phyloP scores from a whole-genome alignment of 1,140 invertebrate genomes.

The Pseudomyrmex cubaensis region DNA sequence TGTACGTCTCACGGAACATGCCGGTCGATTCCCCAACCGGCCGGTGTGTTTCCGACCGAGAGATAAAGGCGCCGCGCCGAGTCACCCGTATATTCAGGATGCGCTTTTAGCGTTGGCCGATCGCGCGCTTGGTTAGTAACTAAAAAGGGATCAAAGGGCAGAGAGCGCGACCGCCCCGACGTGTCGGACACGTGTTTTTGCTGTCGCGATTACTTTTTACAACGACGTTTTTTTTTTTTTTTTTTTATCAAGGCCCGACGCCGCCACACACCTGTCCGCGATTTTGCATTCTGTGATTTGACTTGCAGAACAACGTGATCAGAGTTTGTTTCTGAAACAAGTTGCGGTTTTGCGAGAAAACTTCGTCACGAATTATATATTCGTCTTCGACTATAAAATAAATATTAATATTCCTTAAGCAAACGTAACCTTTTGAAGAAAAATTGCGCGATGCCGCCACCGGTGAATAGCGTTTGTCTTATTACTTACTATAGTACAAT shows the following conservation, averaged over 20 bases:
- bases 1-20: slow-evolving; percentile 38
- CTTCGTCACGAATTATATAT: background rate
- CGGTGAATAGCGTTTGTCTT: background rate
- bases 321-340: background rate
- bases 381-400: background rate
- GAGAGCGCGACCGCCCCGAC: slow-evolving; percentile 36
- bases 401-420: background rate
- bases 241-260: background rate
- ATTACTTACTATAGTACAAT: background rate
- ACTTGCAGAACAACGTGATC: background rate
- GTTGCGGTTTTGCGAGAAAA: background rate
- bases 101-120: slow-evolving; percentile 57
- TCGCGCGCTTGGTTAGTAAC: slow-evolving; percentile 51
- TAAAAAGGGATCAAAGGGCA: slow-evolving; percentile 64
- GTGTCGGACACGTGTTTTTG: slow-evolving; percentile 47
- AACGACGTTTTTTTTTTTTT: slow-evolving; percentile 7
- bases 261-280: background rate
- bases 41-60: slow-evolving; percentile 35
- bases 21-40: slow-evolving; percentile 31
- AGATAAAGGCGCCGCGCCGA: slow-evolving; percentile 59
- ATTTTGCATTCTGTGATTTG: slow-evolving; percentile 11
- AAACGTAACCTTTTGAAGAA: background rate
- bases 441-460: background rate
- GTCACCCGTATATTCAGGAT: slow-evolving; percentile 43
- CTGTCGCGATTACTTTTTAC: slow-evolving; percentile 44